These are phyloP conservation scores for Pinna nobilis DNA, from an alignment of 1,140 invertebrate species.

Conservation along the genomic window DNA sequence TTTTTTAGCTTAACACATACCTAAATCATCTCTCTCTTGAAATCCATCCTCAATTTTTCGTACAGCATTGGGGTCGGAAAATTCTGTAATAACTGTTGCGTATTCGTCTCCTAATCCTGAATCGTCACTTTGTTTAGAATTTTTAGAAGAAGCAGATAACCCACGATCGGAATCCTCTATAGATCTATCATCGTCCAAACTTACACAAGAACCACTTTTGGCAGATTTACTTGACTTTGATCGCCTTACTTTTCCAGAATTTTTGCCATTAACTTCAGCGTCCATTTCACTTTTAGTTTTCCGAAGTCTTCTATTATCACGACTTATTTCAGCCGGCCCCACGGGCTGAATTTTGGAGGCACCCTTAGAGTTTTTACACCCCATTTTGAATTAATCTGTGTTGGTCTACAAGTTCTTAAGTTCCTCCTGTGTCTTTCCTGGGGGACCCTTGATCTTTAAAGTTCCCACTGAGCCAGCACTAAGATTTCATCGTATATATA, in stretches of 20 bases:
- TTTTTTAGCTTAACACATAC: constrained; percentile 41
- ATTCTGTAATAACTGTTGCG: constrained; percentile 61
- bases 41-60: constrained; percentile 54
- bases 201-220: constrained; percentile 44
- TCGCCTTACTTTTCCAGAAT: constrained; percentile 23
- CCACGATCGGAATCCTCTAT: constrained; percentile 53
- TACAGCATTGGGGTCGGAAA: constrained; percentile 49
- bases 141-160: constrained; percentile 61
- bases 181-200: constrained; percentile 45
- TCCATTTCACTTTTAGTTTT: constrained; percentile 25
- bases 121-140: constrained; percentile 60
- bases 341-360: constrained; percentile 8
- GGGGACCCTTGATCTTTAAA: too few relatives aligned
- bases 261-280: constrained; percentile 33
- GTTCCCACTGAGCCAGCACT: too few relatives aligned
- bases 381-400: too few relatives aligned
- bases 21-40: constrained; percentile 44
- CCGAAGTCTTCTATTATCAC: constrained; percentile 12
- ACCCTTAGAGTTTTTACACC: constrained; percentile 19
- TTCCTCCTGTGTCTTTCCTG: too few relatives aligned
- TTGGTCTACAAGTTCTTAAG: too few relatives aligned
- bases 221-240: constrained; percentile 27
- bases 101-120: constrained; percentile 67
- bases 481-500: too few relatives aligned
- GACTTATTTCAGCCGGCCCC: constrained; percentile 14